These are phyloP conservation scores for Drosophila antonietae DNA, from an alignment of 2,888 invertebrate species.

Conservation along the genomic window DNA sequence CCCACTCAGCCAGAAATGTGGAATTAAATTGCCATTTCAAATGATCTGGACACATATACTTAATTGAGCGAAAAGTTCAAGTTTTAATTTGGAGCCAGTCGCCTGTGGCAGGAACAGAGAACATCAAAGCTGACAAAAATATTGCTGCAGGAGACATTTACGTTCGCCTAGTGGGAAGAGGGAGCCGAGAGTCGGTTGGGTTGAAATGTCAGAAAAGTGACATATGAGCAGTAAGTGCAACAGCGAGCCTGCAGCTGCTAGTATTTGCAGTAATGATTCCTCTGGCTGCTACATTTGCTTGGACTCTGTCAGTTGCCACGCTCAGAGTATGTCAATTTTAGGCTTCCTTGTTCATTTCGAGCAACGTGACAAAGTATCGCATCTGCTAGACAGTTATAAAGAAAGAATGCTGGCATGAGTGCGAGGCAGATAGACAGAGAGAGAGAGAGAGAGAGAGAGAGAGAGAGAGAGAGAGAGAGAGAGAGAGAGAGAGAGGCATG, in stretches of 20 bases:
- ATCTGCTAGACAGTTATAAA: constrained; percentile 32
- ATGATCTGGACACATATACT: constrained; percentile 17
- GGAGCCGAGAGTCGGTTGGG: background rate
- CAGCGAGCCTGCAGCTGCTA: constrained; percentile 8
- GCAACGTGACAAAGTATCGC: constrained; percentile 67
- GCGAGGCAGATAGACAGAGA: background rate
- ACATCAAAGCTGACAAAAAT: constrained; percentile 33
- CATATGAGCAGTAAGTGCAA: constrained; percentile 50
- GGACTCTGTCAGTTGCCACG: background rate
- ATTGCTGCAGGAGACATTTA: constrained; percentile 9
- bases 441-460: background rate
- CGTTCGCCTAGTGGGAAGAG: background rate
- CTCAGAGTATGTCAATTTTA: constrained; percentile 38
- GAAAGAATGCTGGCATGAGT: background rate
- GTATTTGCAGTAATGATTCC: constrained; percentile 44
- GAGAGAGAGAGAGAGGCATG: constrained; percentile 8
- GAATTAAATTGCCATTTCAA: constrained; percentile 30
- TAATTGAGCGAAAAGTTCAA: constrained; percentile 63
- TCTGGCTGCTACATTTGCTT: constrained; percentile 13
- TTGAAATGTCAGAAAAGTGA: constrained; percentile 54
- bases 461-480: background rate
- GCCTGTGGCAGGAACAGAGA: constrained; percentile 34
- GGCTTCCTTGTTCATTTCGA: constrained; percentile 57
- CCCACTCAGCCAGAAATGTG: background rate
- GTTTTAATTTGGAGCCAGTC: constrained; percentile 70